Base-by-base conservation (phyloP, 2,113 vertebrate genomes). In the Amazona vittata region DNA sequence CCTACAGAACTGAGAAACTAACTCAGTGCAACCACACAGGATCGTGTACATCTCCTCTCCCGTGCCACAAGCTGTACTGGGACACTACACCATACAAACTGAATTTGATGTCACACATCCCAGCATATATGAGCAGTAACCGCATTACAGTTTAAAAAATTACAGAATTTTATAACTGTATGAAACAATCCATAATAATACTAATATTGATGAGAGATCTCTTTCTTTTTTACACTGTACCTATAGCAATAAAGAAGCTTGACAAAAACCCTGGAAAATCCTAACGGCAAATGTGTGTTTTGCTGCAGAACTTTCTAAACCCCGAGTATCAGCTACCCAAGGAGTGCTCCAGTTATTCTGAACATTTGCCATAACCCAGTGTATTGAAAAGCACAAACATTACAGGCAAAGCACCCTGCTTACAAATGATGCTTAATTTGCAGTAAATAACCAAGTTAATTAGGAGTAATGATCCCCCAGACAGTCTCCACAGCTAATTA, bases 391-490 rank as follows among this genome's bases (percentile, higher is more conserved):
- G 93, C 92, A 91, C 96, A 89, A 75, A 94, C 79, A 86, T 78
- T 93, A 90, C 92, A 81, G 97, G 97, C 96, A 79, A 92, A 96
- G 96, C 96, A 84, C 96, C 95, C 97, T 95, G 97, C 98, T 98
- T 97, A 98, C 98, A 98, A 97, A 98, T 85, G 97, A 96, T 97
- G 98, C 98, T 98, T 98, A 98, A 99, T 98, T 98, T 98, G 97
- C 98, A 97, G 97, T 98, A 98, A 98, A 98, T 99, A 99, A 99
- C 98, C 97, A 96, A 98, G 96, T 98, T 99, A 99, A 99, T 99
- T 98, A 99, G 98, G 98, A 98, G 98, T 99, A 99, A 99, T 99
- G 98, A 98, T 98, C 98, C 94, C 97, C 98, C 97, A 98, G 98
- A 98, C 98, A 96, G 97, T 97, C 98, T 98, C 98, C 90, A 87